Conservation (phyloP, 2,797 vertebrate species). For the Tauraco hartlaubi region DNA sequence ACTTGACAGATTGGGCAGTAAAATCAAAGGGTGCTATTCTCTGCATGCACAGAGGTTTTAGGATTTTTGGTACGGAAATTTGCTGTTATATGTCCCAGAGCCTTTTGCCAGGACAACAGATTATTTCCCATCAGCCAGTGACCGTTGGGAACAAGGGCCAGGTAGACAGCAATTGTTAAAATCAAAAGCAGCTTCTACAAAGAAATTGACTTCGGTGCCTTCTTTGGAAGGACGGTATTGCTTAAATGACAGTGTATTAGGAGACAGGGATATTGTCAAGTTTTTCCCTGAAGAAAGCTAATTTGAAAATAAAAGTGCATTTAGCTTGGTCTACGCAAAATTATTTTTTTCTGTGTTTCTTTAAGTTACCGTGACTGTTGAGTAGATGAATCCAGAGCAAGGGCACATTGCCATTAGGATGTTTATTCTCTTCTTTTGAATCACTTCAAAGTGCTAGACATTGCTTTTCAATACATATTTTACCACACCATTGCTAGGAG, state of each 20-base stretch:
- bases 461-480: neutral
- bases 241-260: neutral
- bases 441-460: neutral
- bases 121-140: neutral
- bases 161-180: neutral
- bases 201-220: neutral
- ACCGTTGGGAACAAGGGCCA: neutral
- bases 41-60: neutral
- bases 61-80: neutral
- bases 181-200: neutral
- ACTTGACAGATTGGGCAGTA: neutral
- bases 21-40: neutral
- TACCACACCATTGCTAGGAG: neutral
- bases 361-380: neutral
- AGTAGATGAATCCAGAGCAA: neutral
- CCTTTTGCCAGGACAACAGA: neutral
- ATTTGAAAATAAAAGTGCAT: conserved; percentile 1
- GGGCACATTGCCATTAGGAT: neutral
- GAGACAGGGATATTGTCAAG: neutral
- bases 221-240: neutral
- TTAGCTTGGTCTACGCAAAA: neutral
- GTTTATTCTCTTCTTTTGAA: neutral
- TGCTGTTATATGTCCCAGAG: neutral
- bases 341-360: neutral
- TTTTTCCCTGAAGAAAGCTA: conserved; percentile 7